phyloP scores from a whole-genome alignment of 2,888 invertebrate genomes.

The Euproctis similis region DNA sequence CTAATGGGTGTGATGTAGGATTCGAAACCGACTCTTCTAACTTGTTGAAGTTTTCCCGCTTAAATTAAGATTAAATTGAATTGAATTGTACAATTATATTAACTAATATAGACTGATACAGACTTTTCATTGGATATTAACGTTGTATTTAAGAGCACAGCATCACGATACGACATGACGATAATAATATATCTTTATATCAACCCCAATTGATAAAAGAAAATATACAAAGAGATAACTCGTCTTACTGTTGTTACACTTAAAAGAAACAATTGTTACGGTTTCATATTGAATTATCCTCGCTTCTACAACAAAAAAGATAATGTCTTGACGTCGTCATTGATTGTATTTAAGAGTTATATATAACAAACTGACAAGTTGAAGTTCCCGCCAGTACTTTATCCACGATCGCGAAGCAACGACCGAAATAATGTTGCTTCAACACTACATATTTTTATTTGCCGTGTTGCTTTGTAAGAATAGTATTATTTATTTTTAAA shows the following conservation, averaged over 20 bases:
- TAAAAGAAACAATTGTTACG: neutral
- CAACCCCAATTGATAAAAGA: slow-evolving; percentile 2
- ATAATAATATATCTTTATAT: slow-evolving; percentile 2
- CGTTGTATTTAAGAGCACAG: too few species aligned
- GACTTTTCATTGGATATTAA: too few species aligned
- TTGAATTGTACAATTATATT: too few species aligned
- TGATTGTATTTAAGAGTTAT: slow-evolving; percentile 12
- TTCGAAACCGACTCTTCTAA: too few species aligned
- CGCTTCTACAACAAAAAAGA: slow-evolving; percentile 10
- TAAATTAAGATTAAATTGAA: too few species aligned
- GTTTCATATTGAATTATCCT: too few species aligned
- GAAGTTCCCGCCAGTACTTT: slow-evolving; percentile 15
- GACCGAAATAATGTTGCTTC: slow-evolving; percentile 18
- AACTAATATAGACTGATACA: too few species aligned
- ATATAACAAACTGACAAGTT: slow-evolving; percentile 4
- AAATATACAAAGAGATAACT: neutral
- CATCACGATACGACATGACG: too few species aligned
- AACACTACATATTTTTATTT: slow-evolving; percentile 10
- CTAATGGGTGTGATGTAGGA: too few species aligned
- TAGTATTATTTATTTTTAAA: neutral
- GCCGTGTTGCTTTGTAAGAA: slow-evolving; percentile 18
- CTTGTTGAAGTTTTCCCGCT: too few species aligned
- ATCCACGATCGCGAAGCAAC: slow-evolving; percentile 9
- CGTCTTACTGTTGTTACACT: neutral
- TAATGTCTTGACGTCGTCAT: slow-evolving; percentile 13